Evolutionary conservation across 2,888 invertebrate genomes (phyloP).

Genomic region (Drosophila paramelanica): DNA sequence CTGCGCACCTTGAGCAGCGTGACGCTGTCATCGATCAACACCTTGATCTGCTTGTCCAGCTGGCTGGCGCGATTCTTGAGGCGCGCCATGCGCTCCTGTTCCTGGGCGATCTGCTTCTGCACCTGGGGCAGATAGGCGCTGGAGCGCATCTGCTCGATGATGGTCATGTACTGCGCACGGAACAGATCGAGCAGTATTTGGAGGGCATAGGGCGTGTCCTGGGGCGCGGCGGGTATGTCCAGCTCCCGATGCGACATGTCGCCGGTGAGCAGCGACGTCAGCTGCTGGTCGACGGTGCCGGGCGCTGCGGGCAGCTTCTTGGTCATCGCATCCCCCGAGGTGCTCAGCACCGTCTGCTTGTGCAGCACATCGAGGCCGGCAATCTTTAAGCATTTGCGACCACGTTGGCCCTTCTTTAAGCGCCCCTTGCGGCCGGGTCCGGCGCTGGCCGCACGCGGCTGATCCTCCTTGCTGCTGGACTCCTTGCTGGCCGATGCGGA

Average conservation of each 20-base stretch:
- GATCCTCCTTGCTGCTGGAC: constrained; percentile 84
- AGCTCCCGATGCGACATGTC: constrained; percentile 92
- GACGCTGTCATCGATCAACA: constrained; percentile 96
- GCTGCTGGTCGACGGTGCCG: constrained; percentile 95
- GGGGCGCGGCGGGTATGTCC: constrained; percentile 91
- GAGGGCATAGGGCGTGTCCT: constrained; percentile 92
- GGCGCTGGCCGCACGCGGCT: constrained; percentile 57
- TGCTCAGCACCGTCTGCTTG: constrained; percentile 94
- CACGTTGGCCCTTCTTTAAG: constrained; percentile 87
- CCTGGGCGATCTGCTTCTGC: constrained; percentile 91
- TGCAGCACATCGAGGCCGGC: constrained; percentile 95
- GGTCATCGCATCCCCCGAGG: constrained; percentile 90
- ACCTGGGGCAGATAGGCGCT: constrained; percentile 90
- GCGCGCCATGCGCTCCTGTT: constrained; percentile 93
- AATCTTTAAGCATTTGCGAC: constrained; percentile 90
- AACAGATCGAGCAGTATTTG: constrained; percentile 95
- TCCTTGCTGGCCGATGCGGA: constrained; percentile 74
- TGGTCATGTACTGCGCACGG: constrained; percentile 93
- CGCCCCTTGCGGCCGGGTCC: constrained; percentile 86
- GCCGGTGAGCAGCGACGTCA: constrained; percentile 91
- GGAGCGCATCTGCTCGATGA: constrained; percentile 93
- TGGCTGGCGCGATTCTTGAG: constrained; percentile 94
- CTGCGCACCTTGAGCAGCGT: constrained; percentile 94
- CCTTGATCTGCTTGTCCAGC: constrained; percentile 96
- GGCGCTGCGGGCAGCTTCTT: constrained; percentile 94